phyloP scores from a whole-genome alignment of 2,888 invertebrate genomes.

The Latrodectus hesperus region DNA sequence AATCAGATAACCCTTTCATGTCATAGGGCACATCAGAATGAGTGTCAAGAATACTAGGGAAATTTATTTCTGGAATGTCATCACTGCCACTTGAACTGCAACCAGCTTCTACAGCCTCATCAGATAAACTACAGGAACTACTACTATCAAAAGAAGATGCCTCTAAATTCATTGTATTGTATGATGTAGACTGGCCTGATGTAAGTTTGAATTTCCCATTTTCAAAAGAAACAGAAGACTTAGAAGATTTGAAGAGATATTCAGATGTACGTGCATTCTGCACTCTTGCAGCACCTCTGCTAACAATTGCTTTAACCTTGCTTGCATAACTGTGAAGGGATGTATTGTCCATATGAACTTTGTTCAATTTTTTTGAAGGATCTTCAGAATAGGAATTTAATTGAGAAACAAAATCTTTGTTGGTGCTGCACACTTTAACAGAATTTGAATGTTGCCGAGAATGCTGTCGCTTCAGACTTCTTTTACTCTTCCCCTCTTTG shows the following conservation, averaged over 20 bases:
- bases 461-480: constrained; percentile 27
- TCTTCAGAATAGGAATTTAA: constrained; percentile 15
- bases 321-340: constrained; percentile 61
- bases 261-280: constrained; percentile 7
- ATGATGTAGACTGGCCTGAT: constrained; percentile 23
- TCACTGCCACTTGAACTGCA: constrained; percentile 41
- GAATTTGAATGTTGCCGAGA: background rate
- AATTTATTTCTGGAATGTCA: constrained; percentile 59
- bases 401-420: constrained; percentile 31
- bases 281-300: constrained; percentile 14
- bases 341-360: constrained; percentile 26
- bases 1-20: constrained; percentile 29
- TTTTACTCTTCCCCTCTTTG: constrained; percentile 17
- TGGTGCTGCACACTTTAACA: constrained; percentile 26
- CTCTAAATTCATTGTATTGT: constrained; percentile 18
- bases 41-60: constrained; percentile 25
- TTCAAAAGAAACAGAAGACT: constrained; percentile 21
- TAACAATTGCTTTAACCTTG: constrained; percentile 46
- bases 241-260: constrained; percentile 38
- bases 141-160: constrained; percentile 39
- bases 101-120: constrained; percentile 37
- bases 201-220: constrained; percentile 9
- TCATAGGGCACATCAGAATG: constrained; percentile 28
- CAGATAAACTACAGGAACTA: constrained; percentile 48
- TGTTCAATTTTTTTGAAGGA: constrained; percentile 43